Evolutionary conservation across 2,888 invertebrate species (phyloP).

Genomic region (Sesia apiformis): DNA sequence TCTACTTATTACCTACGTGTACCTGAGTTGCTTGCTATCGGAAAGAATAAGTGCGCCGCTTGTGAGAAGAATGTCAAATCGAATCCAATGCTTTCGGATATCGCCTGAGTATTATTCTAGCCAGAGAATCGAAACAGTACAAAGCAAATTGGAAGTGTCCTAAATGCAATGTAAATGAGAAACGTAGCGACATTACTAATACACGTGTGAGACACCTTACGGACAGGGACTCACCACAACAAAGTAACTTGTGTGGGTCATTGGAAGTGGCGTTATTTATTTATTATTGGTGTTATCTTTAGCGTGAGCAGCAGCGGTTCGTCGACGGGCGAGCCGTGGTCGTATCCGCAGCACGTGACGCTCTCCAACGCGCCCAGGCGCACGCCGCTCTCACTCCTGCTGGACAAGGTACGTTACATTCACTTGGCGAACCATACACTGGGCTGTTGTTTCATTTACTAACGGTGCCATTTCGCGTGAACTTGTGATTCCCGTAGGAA

Average conservation of each 20-base stretch:
- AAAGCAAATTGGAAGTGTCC: not conserved
- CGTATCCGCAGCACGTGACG: slow-evolving; percentile 23
- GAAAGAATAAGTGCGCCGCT: no score
- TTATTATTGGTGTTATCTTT: slow-evolving; percentile 1
- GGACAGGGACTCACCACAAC: not conserved
- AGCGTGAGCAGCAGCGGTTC: slow-evolving; percentile 61
- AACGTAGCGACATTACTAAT: not conserved
- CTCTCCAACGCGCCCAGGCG: slow-evolving; percentile 23
- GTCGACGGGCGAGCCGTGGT: slow-evolving; percentile 47
- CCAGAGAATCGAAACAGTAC: not conserved
- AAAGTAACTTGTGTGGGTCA: no score
- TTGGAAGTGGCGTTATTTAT: not conserved
- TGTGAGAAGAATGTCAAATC: no score
- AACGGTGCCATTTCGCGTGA: no score
- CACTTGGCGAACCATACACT: not conserved
- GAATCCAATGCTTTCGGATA: not conserved
- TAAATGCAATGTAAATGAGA: not conserved
- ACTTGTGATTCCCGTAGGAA: no score
- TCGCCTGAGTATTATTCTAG: not conserved
- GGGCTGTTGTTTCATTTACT: not conserved
- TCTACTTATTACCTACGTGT: no score
- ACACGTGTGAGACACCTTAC: not conserved
- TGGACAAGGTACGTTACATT: slow-evolving; percentile 43
- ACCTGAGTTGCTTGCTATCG: no score
- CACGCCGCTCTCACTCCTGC: slow-evolving; percentile 50